Base-by-base conservation (phyloP, 2,888 invertebrate species). In the Andrena trimmerana region DNA sequence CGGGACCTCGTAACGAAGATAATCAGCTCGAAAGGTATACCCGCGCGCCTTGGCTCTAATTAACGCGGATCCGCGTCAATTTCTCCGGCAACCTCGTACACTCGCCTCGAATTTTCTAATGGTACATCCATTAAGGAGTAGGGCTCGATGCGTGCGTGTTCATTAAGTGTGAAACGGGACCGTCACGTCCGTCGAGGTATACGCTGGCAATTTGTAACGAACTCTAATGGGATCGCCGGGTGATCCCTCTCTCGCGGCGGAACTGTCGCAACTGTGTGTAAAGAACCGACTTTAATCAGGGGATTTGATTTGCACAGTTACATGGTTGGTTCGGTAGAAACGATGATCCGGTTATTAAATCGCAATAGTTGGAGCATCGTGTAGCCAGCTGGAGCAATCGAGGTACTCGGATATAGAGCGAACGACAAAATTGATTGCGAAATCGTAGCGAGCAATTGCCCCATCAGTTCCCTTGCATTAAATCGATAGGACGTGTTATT, bases 41-140 rank as follows among this genome's bases (percentile, higher is more conserved):
- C 62, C 27, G 33, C 69, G 24, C 36, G 31, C n/a, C 74, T 70
- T 24, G 76, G 20, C 36, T 66, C 68, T 50, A 66, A 73, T 83
- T 80, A 83, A 80, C 72, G 42, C 27, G 20, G 42, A 42, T 42
- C 42, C 42, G 52, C 77, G 52, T 65, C 73, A 65, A 59, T 65
- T 66, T 73, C 66, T 72, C 48, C 71, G 36, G 20, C n/a, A 27
- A 31, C 57, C 63, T 60, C 54, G 42, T 70, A 36, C 48, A 5
- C 10, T 36, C 8, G 50, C 63, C 42, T 69, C 36, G 31, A 69
- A 71, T 68, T 65, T 66, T 84, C 81, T 81, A 78, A 81, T 80
- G 36, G 24, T 8, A 42, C 48, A 24, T 78, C 82, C 60, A 78
- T 84, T 75, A 78, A 50, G 74, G n/a, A 16, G 16, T 16, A 31